Conservation (phyloP, 2,888 invertebrate genomes). For the Cryptophagus acutangulus region DNA sequence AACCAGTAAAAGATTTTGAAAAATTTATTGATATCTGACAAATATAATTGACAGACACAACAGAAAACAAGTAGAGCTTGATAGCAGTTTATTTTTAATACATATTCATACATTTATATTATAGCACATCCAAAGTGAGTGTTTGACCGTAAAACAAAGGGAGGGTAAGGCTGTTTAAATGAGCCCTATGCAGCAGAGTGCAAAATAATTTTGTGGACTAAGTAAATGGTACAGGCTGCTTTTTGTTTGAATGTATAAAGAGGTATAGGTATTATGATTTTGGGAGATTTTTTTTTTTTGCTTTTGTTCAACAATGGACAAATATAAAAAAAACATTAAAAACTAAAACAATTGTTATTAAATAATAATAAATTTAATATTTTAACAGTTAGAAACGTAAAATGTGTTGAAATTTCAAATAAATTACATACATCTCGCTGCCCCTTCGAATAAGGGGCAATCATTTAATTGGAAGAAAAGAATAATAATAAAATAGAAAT, state of each 20-base stretch:
- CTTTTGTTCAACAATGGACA: constrained; percentile 39
- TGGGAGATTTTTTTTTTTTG: constrained; percentile 23
- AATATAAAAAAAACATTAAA: constrained; percentile 37
- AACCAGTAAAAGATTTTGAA: constrained; percentile 39
- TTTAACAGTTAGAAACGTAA: constrained; percentile 49
- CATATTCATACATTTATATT: constrained; percentile 52
- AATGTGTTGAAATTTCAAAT: constrained; percentile 44
- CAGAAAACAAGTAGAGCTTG: constrained; percentile 51
- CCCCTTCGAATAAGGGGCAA: too few relatives aligned
- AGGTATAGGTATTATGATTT: constrained; percentile 34
- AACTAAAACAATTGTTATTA: constrained; percentile 47
- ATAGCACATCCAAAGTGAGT: constrained; percentile 52
- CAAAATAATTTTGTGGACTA: constrained; percentile 45
- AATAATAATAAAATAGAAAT: too few relatives aligned
- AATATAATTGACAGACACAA: constrained; percentile 50
- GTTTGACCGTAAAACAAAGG: constrained; percentile 45
- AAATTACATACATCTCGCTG: constrained; percentile 39
- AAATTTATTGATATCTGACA: constrained; percentile 50
- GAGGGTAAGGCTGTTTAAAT: constrained; percentile 31
- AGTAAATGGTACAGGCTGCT: constrained; percentile 35
- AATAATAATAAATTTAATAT: constrained; percentile 47
- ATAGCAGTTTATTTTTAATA: constrained; percentile 50
- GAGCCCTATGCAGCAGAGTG: constrained; percentile 46
- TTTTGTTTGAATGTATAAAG: constrained; percentile 24
- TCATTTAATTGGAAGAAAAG: too few relatives aligned